Conservation (phyloP, 2,113 vertebrate genomes). For the Amia ocellicauda region DNA sequence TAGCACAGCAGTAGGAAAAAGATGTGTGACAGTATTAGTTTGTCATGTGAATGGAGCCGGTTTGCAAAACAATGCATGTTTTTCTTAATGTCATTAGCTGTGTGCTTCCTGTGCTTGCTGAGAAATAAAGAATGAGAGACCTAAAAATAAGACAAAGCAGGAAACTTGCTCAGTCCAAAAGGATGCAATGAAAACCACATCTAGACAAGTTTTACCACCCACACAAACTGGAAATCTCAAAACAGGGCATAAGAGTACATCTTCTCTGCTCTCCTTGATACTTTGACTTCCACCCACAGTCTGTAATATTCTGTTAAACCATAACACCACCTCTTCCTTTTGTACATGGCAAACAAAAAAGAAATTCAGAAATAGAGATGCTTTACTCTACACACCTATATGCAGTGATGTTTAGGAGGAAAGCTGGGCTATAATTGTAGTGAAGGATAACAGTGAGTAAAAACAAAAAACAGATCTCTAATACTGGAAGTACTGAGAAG, state of each 20-base stretch:
- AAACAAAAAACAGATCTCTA: too few relatives aligned
- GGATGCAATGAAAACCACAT: slow-evolving; percentile 27
- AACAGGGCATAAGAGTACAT: neutral
- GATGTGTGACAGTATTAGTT: neutral
- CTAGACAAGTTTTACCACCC: neutral
- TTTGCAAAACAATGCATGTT: neutral
- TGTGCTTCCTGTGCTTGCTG: slow-evolving; percentile 20
- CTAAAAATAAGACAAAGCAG: slow-evolving; percentile 33
- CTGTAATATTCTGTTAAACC: slow-evolving; percentile 23
- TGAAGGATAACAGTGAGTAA: too few relatives aligned
- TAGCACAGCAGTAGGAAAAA: neutral
- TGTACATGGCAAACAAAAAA: slow-evolving; percentile 27
- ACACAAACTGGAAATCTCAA: slow-evolving; percentile 11
- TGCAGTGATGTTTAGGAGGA: too few relatives aligned
- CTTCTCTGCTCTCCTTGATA: neutral
- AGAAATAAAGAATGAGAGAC: slow-evolving; percentile 19
- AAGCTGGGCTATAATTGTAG: too few relatives aligned
- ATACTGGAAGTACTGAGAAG: too few relatives aligned
- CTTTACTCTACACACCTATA: too few relatives aligned
- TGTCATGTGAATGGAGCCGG: neutral
- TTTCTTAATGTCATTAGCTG: neutral
- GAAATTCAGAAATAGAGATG: neutral
- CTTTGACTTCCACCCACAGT: slow-evolving; percentile 3
- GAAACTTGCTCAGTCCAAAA: slow-evolving; percentile 48
- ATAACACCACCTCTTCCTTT: slow-evolving; percentile 17